Evolutionary conservation across 2,888 invertebrate species (phyloP).

Genomic region (Physocephala rufipes): DNA sequence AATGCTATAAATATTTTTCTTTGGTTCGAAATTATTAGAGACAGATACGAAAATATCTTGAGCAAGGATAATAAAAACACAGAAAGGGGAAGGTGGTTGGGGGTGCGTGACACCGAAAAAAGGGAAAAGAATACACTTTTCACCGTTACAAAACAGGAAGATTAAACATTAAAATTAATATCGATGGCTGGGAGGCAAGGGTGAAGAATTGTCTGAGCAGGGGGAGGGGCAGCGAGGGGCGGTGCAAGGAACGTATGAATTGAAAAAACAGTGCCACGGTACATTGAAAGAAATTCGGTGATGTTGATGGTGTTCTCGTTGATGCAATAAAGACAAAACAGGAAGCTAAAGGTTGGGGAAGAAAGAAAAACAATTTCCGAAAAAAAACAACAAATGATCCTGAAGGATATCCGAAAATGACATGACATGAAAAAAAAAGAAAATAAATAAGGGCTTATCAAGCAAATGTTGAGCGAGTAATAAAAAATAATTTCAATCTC

Average conservation of each 20-base stretch:
- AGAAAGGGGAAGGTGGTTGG: background rate
- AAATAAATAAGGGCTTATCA: background rate
- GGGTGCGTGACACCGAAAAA: background rate
- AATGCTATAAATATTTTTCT: background rate
- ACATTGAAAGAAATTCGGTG: background rate
- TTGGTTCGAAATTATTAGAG: background rate
- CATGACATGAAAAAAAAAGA: background rate
- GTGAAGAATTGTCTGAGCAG: background rate
- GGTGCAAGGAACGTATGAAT: background rate
- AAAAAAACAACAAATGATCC: no score
- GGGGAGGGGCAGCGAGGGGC: background rate
- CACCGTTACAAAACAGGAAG: background rate
- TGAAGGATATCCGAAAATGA: background rate
- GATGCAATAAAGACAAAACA: background rate
- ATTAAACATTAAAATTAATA: conserved; percentile 9
- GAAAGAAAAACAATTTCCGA: conserved; percentile 2
- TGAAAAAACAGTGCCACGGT: background rate
- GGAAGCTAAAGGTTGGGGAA: background rate
- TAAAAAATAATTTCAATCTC: background rate
- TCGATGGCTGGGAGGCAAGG: background rate
- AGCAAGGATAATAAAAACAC: background rate
- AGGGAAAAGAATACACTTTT: background rate
- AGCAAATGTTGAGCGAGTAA: background rate
- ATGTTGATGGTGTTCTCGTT: background rate
- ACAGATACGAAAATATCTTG: background rate